phyloP scores from a whole-genome alignment of 2,888 invertebrate genomes.

The Lutraria lutraria region DNA sequence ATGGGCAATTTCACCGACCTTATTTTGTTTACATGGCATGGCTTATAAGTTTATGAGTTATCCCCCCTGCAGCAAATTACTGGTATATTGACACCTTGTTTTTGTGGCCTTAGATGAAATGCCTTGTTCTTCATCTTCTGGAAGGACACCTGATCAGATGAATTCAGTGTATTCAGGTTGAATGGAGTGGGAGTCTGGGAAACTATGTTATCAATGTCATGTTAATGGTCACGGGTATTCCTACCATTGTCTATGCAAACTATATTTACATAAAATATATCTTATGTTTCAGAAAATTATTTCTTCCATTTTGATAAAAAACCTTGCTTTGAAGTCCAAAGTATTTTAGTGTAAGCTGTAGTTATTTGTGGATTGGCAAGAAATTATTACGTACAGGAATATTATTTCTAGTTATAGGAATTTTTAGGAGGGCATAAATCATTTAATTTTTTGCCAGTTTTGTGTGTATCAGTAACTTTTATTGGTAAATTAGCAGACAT shows the following conservation, averaged over 20 bases:
- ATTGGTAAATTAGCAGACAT: too few relatives aligned
- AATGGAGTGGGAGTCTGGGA: too few relatives aligned
- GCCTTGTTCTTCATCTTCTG: too few relatives aligned
- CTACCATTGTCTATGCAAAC: too few relatives aligned
- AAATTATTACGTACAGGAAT: not conserved
- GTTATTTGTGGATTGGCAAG: not conserved
- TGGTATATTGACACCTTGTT: not conserved
- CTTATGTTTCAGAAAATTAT: not conserved
- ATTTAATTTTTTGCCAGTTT: too few relatives aligned
- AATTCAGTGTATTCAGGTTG: too few relatives aligned
- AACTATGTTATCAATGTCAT: too few relatives aligned
- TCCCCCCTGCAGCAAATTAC: not conserved
- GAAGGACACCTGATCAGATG: too few relatives aligned
- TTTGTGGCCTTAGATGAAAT: not conserved
- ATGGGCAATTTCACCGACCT: not conserved
- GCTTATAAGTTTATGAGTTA: constrained; percentile 30
- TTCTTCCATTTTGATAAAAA: not conserved
- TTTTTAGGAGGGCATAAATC: too few relatives aligned
- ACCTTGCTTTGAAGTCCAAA: not conserved
- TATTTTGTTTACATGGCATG: constrained; percentile 34
- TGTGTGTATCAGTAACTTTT: too few relatives aligned
- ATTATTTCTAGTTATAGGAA: not conserved
- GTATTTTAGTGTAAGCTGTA: not conserved
- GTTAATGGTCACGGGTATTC: too few relatives aligned
- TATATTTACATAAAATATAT: too few relatives aligned